Percentiles rank a stretch among this genome's conserved stretches.
These are phyloP conservation scores for Leptobrachium leishanense DNA, from an alignment of 2,113 vertebrate species.

Conservation along the genomic window DNA sequence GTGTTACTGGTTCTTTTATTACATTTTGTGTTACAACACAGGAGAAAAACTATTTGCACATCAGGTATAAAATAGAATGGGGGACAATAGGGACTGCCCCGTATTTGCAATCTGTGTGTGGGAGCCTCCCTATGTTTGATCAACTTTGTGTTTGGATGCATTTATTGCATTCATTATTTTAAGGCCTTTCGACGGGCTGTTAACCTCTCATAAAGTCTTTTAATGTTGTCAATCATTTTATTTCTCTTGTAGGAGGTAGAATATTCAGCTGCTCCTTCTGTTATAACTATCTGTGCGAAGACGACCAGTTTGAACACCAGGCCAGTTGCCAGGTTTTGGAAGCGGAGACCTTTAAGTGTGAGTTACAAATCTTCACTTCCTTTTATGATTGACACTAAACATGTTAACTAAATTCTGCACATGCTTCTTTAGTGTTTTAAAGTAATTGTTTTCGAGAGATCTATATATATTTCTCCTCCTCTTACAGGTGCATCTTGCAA, in stretches of 20 bases:
- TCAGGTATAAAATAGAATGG: no score
- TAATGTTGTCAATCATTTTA: conserved; percentile 4
- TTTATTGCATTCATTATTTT: no score
- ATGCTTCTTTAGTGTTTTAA: neutral
- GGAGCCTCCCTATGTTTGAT: no score
- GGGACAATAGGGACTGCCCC: no score
- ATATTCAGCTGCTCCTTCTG: conserved; percentile 97
- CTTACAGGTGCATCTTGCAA: conserved; percentile 91
- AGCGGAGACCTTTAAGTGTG: conserved; percentile 97
- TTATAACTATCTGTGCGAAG: conserved; percentile 94
- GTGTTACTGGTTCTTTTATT: no score
- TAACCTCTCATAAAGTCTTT: no score
- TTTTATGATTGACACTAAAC: neutral
- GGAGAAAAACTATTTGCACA: no score
- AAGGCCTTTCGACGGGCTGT: no score
- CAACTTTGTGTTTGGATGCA: no score
- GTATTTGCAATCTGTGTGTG: no score
- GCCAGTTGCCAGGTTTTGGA: conserved; percentile 97
- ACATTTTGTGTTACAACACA: no score
- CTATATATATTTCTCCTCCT: conserved; percentile 42
- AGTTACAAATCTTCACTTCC: conserved; percentile 58
- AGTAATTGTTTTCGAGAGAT: neutral
- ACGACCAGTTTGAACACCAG: conserved; percentile 98
- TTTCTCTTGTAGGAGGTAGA: conserved; percentile 78
- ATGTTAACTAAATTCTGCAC: no score